phyloP scores from a whole-genome alignment of 1,140 invertebrate species.

The Penaeus vannamei region DNA sequence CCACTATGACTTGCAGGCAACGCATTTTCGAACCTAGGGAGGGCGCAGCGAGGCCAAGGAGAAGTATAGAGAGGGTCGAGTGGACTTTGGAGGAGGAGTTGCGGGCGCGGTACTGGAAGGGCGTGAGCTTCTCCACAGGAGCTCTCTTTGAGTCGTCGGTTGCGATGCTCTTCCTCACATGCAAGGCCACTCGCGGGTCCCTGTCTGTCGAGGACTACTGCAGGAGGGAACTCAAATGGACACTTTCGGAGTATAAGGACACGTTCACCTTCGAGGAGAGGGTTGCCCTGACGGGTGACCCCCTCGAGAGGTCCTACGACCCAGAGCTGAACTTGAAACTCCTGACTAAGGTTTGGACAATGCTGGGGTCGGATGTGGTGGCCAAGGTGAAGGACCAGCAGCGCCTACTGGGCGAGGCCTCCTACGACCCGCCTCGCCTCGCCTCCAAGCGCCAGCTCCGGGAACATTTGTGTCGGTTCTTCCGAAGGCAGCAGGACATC shows the following conservation, averaged over 20 bases:
- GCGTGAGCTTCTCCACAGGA: conserved; percentile 1
- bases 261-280: conserved; percentile 7
- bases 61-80: too few species aligned
- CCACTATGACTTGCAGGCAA: background rate
- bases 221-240: conserved; percentile 22
- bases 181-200: background rate
- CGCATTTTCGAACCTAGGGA: too few species aligned
- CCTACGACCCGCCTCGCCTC: conserved; percentile 31
- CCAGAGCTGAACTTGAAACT: conserved; percentile 1
- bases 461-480: background rate
- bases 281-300: background rate
- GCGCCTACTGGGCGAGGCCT: background rate
- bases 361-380: background rate
- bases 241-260: background rate
- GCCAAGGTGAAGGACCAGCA: background rate
- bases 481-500: background rate
- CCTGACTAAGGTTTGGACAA: conserved; percentile 43
- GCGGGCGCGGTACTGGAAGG: conserved; percentile 22
- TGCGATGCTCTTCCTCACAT: conserved; percentile 37
- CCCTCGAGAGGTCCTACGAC: background rate
- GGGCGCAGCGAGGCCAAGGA: too few species aligned
- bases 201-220: background rate
- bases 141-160: conserved; percentile 5
- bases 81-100: conserved; percentile 23
- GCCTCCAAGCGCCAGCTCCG: background rate